phyloP scores from a whole-genome alignment of 2,113 vertebrate species.

The Collichthys lucidus region DNA sequence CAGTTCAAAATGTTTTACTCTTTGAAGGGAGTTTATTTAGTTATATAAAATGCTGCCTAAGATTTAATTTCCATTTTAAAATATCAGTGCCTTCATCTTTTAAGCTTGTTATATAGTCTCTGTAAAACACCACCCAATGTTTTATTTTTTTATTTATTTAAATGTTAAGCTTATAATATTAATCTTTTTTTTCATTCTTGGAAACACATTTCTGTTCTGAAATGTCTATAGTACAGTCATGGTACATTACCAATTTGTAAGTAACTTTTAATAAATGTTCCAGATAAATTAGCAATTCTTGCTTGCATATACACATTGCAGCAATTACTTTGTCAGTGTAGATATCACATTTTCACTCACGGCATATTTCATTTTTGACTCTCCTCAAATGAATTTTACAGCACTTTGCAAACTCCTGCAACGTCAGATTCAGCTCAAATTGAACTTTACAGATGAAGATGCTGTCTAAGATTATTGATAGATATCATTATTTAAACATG shows the following conservation, averaged over 20 bases:
- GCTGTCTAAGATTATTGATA: conserved; percentile 70
- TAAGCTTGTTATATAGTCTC: background rate
- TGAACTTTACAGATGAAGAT: conserved; percentile 65
- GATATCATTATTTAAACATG: conserved; percentile 78
- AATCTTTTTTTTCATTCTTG: no score
- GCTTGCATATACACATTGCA: background rate
- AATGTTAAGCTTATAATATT: background rate
- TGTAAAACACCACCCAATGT: background rate
- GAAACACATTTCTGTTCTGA: background rate
- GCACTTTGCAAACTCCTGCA: conserved; percentile 58
- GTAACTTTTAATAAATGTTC: conserved; percentile 2
- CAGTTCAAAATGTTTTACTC: conserved; percentile 3
- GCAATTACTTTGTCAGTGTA: conserved; percentile 8
- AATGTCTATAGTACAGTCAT: background rate
- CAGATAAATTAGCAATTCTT: conserved; percentile 3
- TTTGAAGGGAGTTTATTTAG: conserved; percentile 17
- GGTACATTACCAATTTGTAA: background rate
- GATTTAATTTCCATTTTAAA: conserved; percentile 5
- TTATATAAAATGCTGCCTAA: conserved; percentile 1
- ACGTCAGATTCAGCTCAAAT: conserved; percentile 65
- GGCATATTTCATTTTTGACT: conserved; percentile 12
- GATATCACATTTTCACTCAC: conserved; percentile 18
- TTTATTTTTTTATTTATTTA: no score
- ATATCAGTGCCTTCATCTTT: background rate
- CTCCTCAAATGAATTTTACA: conserved; percentile 33